Conservation (phyloP, 2,113 vertebrate genomes). For the Myrmecophaga tridactyla region DNA sequence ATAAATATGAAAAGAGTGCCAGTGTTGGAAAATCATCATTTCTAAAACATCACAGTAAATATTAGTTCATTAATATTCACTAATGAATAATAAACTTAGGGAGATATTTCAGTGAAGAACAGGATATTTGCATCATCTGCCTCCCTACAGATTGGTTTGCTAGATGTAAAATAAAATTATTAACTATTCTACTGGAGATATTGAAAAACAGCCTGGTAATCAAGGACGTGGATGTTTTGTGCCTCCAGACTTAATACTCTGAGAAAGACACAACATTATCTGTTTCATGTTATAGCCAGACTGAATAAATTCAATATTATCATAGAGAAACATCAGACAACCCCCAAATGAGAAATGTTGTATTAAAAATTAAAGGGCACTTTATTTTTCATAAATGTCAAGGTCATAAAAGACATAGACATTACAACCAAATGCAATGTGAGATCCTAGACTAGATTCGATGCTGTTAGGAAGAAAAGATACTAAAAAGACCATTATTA, state of each 20-base stretch:
- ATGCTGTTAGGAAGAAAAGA: neutral
- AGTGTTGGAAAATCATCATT: neutral
- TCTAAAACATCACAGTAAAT: neutral
- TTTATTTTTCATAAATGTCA: neutral
- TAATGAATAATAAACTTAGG: neutral
- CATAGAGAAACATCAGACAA: neutral
- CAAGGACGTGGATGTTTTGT: rapidly evolving
- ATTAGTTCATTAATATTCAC: neutral
- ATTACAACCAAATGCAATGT: neutral
- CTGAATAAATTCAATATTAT: no score
- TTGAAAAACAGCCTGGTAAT: no score
- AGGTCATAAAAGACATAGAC: neutral
- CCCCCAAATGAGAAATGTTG: neutral
- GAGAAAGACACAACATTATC: neutral
- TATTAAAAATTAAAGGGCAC: neutral
- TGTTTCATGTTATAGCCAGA: rapidly evolving
- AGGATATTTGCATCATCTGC: neutral
- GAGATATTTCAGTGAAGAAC: neutral
- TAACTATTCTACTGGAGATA: neutral
- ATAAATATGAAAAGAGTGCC: neutral
- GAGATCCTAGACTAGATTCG: neutral
- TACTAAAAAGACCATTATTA: neutral
- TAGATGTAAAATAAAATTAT: neutral
- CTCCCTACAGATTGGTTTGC: neutral
- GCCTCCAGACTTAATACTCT: rapidly evolving